Evolutionary conservation across 2,797 vertebrate genomes (phyloP).

Genomic region (Ctenopoma multispine): DNA sequence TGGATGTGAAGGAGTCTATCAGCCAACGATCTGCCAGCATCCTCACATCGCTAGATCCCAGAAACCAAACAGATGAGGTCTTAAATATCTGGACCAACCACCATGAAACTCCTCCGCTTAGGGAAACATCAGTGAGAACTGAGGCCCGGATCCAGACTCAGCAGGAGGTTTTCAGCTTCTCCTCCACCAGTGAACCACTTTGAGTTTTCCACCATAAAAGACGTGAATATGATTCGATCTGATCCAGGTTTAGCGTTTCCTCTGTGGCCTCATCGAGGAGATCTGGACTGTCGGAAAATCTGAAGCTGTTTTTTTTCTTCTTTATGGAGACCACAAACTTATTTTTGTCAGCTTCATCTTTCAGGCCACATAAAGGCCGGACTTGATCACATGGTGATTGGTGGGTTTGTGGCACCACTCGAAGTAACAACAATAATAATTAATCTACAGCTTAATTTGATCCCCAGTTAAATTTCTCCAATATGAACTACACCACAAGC

Average conservation of each 20-base stretch:
- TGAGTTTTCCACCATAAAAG: constrained; percentile 9
- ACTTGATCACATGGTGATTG: not conserved
- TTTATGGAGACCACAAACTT: not conserved
- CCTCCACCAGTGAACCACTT: not conserved
- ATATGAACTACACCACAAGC: too few relatives aligned
- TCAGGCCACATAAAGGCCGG: not conserved
- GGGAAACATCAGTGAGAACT: not conserved
- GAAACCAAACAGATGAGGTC: constrained; percentile 10
- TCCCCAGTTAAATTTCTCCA: too few relatives aligned
- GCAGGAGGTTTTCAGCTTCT: constrained; percentile 16
- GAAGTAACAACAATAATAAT: too few relatives aligned
- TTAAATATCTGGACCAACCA: not conserved
- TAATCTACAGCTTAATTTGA: too few relatives aligned
- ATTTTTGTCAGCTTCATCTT: constrained; percentile 6
- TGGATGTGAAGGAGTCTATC: not conserved
- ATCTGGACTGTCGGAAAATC: not conserved
- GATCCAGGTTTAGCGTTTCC: not conserved
- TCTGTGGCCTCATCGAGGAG: not conserved
- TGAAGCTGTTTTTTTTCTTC: not conserved
- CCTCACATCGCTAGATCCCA: not conserved
- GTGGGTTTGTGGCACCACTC: not conserved
- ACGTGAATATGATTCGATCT: constrained; percentile 1
- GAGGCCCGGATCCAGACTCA: constrained; percentile 11
- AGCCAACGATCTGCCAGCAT: too few relatives aligned
- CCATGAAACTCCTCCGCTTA: not conserved